phyloP scores from a whole-genome alignment of 2,888 invertebrate species.

The Muscina levida region DNA sequence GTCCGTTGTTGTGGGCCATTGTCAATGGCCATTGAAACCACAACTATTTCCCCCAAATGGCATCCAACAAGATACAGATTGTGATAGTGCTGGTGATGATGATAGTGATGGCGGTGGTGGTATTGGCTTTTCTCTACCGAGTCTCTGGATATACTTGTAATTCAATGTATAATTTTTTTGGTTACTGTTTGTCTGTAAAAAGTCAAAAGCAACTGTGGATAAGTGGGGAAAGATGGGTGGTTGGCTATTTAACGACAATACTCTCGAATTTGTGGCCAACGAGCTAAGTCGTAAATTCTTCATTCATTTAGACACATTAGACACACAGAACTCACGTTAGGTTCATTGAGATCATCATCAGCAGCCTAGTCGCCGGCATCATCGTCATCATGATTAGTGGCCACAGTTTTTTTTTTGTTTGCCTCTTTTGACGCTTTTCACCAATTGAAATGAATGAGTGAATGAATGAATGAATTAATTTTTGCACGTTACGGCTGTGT shows the following conservation, averaged over 20 bases:
- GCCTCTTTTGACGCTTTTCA: conserved; percentile 5
- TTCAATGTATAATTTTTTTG: neutral
- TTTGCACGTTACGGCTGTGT: conserved; percentile 18
- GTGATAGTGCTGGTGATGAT: too few relatives aligned
- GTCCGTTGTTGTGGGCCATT: neutral
- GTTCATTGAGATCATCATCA: conserved; percentile 58
- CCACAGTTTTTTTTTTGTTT: neutral
- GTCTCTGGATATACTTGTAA: neutral
- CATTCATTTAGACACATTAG: too few relatives aligned
- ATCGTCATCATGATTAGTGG: neutral
- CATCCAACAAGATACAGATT: too few relatives aligned
- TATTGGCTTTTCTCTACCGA: neutral
- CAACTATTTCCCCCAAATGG: neutral
- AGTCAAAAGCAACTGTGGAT: too few relatives aligned
- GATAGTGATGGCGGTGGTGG: neutral
- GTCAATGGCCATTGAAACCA: conserved; percentile 5
- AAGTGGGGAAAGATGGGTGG: too few relatives aligned
- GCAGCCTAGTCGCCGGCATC: neutral
- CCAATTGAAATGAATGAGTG: conserved; percentile 5
- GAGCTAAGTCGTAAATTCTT: too few relatives aligned
- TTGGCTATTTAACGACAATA: too few relatives aligned
- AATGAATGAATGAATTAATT: conserved; percentile 44
- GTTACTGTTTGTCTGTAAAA: neutral
- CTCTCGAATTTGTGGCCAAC: too few relatives aligned
- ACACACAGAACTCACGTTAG: conserved; percentile 31